A percentile compares a stretch with the other conserved stretches of the same genome.
Conservation (phyloP, 2,113 vertebrate genomes). For the Equus przewalskii region DNA sequence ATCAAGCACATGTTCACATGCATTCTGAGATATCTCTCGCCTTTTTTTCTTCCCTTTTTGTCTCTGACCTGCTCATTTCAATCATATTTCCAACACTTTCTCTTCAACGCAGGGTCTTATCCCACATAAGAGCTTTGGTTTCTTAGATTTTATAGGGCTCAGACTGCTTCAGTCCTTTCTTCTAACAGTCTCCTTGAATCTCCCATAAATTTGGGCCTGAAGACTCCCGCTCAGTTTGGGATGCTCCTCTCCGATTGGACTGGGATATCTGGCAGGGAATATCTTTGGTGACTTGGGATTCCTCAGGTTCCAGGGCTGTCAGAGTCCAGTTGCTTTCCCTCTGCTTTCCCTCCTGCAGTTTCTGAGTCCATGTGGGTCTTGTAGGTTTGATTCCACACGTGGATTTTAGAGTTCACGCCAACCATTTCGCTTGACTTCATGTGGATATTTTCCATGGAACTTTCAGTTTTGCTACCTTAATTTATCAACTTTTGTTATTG, state of each 20-base stretch:
- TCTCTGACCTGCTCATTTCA: neutral
- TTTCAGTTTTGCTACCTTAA: neutral
- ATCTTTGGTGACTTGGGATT: neutral
- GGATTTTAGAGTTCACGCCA: neutral
- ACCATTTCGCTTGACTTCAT: neutral
- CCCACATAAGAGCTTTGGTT: neutral
- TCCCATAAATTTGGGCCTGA: neutral
- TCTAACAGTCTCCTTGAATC: neutral
- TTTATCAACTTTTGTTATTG: neutral
- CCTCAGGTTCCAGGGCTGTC: neutral
- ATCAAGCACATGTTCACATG: neutral
- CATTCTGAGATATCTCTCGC: neutral
- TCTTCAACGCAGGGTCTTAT: neutral
- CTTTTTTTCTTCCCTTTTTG: neutral
- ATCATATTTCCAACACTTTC: neutral
- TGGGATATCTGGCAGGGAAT: neutral
- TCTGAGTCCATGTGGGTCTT: neutral
- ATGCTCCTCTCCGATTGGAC: neutral
- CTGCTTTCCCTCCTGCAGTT: neutral
- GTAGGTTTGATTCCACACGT: neutral
- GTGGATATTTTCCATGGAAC: neutral
- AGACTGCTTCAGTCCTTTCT: neutral
- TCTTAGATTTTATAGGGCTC: neutral
- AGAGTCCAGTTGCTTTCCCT: neutral
- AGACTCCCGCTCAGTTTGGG: neutral